Conservation (phyloP, 2,888 invertebrate genomes). For the Notodonta ziczac region DNA sequence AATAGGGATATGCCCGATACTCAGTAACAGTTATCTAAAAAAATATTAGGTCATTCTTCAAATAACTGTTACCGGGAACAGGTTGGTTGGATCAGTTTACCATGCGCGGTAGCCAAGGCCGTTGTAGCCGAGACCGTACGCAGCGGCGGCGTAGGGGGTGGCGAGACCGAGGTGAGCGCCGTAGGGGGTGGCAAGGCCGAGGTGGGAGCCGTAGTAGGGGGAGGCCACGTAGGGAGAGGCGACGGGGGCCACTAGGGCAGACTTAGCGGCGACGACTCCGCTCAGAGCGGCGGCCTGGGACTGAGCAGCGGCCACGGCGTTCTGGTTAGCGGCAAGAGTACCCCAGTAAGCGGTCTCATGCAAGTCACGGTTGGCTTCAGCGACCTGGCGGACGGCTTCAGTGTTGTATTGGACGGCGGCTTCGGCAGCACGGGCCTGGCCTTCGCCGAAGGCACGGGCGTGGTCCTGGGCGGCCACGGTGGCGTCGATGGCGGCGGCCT, state of each 20-base stretch:
- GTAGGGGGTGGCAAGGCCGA: slow-evolving; percentile 36
- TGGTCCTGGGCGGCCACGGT: slow-evolving; percentile 69
- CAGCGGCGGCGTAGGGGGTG: slow-evolving; percentile 24
- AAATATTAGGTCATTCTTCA: slow-evolving; percentile 27
- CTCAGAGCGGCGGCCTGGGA: slow-evolving; percentile 71
- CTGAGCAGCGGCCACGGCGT: slow-evolving; percentile 74
- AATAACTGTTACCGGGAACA: slow-evolving; percentile 29
- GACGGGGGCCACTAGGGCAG: slow-evolving; percentile 26
- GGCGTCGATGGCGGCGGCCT: slow-evolving; percentile 77
- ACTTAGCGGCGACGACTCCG: slow-evolving; percentile 54
- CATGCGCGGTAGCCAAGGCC: slow-evolving; percentile 56
- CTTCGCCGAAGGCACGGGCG: slow-evolving; percentile 65
- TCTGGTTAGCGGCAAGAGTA: slow-evolving; percentile 70
- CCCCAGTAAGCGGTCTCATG: slow-evolving; percentile 79
- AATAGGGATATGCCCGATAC: slow-evolving; percentile 14
- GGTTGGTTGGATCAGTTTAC: slow-evolving; percentile 49
- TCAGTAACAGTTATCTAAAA: slow-evolving; percentile 31
- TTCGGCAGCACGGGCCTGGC: slow-evolving; percentile 70
- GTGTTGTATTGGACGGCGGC: slow-evolving; percentile 69
- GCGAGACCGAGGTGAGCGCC: slow-evolving; percentile 32
- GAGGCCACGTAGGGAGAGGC: slow-evolving; percentile 35
- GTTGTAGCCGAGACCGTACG: slow-evolving; percentile 16
- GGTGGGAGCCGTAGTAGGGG: slow-evolving; percentile 24
- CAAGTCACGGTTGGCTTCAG: slow-evolving; percentile 69
- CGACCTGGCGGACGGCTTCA: slow-evolving; percentile 63